Evolutionary conservation across 2,888 invertebrate species (phyloP).

Genomic region (Lissocephala sabroskyi): DNA sequence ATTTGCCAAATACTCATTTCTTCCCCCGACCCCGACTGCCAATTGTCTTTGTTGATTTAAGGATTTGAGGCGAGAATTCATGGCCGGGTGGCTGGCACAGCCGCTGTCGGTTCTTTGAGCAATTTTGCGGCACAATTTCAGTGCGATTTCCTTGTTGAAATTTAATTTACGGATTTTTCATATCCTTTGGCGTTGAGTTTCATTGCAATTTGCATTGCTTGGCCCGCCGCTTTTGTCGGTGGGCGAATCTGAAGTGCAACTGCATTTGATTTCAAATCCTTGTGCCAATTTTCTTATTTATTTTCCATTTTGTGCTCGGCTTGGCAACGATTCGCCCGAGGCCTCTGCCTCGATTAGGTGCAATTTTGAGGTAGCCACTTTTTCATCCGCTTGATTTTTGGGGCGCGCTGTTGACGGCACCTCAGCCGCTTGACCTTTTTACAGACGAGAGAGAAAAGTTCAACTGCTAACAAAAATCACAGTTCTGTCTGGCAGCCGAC

Average conservation of each 20-base stretch:
- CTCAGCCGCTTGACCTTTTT: neutral
- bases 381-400: no score
- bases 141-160: constrained; percentile 48
- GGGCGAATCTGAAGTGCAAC: constrained; percentile 8
- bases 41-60: no score
- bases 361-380: no score
- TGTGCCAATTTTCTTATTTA: constrained; percentile 48
- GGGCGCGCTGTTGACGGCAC: no score
- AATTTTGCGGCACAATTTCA: no score
- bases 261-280: constrained; percentile 46
- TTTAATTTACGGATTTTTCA: constrained; percentile 53
- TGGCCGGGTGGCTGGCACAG: no score
- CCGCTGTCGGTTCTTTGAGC: no score
- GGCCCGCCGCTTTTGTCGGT: neutral
- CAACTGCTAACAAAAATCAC: constrained; percentile 15
- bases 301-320: constrained; percentile 57
- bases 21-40: no score
- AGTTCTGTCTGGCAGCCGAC: constrained; percentile 23
- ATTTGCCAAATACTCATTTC: no score
- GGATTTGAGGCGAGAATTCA: no score
- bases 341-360: constrained; percentile 44
- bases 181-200: neutral
- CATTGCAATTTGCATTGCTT: neutral
- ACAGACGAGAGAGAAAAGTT: constrained; percentile 14
- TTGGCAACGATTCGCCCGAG: constrained; percentile 46